These are phyloP conservation scores for Berghia stephanieae DNA, from an alignment of 1,140 invertebrate species.

Conservation along the genomic window DNA sequence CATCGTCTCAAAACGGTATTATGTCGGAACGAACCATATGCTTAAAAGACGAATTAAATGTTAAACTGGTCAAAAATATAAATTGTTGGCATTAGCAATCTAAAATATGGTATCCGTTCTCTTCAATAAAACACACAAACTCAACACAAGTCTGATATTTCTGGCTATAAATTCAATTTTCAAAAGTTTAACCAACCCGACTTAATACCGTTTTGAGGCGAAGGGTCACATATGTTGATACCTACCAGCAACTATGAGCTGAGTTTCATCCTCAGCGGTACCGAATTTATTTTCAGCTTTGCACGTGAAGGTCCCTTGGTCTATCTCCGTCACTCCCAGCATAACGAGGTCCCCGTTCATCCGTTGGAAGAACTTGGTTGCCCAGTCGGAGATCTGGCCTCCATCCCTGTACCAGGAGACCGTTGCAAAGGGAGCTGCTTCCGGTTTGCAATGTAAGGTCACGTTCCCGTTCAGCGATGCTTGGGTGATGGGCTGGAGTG, in stretches of 20 bases:
- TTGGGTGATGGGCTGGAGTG: slow-evolving; percentile 87
- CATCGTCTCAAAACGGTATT: too few species aligned
- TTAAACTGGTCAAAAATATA: too few species aligned
- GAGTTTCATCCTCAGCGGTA: slow-evolving; percentile 39
- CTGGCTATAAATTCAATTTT: too few species aligned
- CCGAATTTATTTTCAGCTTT: slow-evolving; percentile 51
- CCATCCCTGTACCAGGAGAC: slow-evolving; percentile 89
- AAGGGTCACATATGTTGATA: too few species aligned
- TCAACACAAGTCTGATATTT: too few species aligned
- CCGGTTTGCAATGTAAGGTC: slow-evolving; percentile 90
- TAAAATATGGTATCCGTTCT: too few species aligned
- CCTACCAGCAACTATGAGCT: slow-evolving; percentile 50
- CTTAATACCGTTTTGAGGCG: too few species aligned
- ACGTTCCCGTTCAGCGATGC: slow-evolving; percentile 90
- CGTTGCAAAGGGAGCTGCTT: slow-evolving; percentile 86
- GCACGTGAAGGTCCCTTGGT: slow-evolving; percentile 56
- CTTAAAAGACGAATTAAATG: too few species aligned
- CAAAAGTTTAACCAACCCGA: too few species aligned
- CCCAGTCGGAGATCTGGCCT: slow-evolving; percentile 68
- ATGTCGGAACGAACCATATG: too few species aligned
- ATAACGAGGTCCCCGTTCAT: slow-evolving; percentile 53
- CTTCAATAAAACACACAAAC: too few species aligned
- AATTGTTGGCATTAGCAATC: too few species aligned
- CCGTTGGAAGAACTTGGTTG: slow-evolving; percentile 41
- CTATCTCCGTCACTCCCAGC: slow-evolving; percentile 33